Base-by-base conservation (phyloP, 2,888 invertebrate species). In the Mythimna vitellina region DNA sequence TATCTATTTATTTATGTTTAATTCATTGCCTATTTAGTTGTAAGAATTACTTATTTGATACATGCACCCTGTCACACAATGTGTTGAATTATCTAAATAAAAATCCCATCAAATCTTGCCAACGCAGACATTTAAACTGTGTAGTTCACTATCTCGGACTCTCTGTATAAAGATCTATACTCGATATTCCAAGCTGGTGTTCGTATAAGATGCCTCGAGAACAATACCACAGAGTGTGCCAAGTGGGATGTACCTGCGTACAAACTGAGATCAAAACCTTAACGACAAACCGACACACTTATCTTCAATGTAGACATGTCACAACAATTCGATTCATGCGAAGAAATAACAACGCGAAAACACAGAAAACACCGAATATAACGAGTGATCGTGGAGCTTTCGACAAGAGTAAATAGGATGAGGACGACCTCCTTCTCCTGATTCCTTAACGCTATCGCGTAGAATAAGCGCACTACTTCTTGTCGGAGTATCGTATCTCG, bases 1-100 rank as follows among this genome's bases (percentile, higher is more conserved):
- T 82, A 67, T 86, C 86, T 87, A 86, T 81, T 86, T 87, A 86
- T 85, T 83, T 73, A 69, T 68, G 73, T 83, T 86, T 83, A 86
- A 46, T 70, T 74, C 64, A 82, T 80, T 82, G 84, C 84, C 83
- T 88, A 86, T 85, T 89, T 88, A 87, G 80, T 89, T 88, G 88
- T 84, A 85, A 85, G 85, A 68, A 87, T 89, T 89, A 86, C 84
- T 92, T 90, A 89, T 86, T 89, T 83, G 94, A 95, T 95, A 95
- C 96, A 96, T 95, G 95, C 95, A 94, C 93, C 94, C 95, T 94
- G 96, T 94, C 96, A 96, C 96, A 96, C 96, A 92, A 93, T 96
- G 95, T 95, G 95, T 92, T 89, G 58, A 78, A 86, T 81, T 73
- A 78, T 77, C 84, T 84, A 86, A 63, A 78, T 81, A 70, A 79